Conservation (phyloP, 1,140 invertebrate genomes). For the Heliconius nattereri region DNA sequence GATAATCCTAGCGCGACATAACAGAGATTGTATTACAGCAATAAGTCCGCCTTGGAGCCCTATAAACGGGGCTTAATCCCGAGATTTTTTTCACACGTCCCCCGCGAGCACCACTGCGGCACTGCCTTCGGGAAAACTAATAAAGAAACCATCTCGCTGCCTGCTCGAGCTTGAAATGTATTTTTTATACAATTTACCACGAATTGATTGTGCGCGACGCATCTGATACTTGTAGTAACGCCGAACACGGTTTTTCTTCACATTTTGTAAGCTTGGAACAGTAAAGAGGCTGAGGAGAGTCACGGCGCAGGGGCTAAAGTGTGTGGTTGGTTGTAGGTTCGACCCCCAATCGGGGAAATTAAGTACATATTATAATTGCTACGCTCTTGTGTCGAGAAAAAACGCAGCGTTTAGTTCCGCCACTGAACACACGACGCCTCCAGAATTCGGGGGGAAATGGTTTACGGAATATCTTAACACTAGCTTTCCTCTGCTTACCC, state of each 20-base stretch:
- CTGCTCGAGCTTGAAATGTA: conserved; percentile 80
- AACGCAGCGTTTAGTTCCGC: too few relatives aligned
- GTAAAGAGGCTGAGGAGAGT: background rate
- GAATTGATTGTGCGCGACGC: conserved; percentile 67
- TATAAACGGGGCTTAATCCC: conserved; percentile 75
- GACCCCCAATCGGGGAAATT: too few relatives aligned
- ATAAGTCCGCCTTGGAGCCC: conserved; percentile 71
- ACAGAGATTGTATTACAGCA: conserved; percentile 78
- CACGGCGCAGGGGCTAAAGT: too few relatives aligned
- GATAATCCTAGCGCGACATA: conserved; percentile 74
- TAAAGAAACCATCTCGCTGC: conserved; percentile 78
- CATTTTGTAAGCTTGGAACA: background rate
- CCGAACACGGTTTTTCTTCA: background rate
- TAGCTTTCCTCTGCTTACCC: too few relatives aligned
- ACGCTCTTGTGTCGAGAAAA: too few relatives aligned
- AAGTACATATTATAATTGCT: too few relatives aligned
- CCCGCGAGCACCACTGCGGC: conserved; percentile 51
- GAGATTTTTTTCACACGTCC: conserved; percentile 77
- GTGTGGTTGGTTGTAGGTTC: too few relatives aligned
- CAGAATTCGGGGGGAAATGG: too few relatives aligned
- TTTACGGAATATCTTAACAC: too few relatives aligned
- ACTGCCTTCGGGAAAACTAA: conserved; percentile 75
- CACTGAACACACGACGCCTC: too few relatives aligned
- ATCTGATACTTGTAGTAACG: conserved; percentile 48
- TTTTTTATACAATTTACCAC: conserved; percentile 80